Evolutionary conservation across 2,888 invertebrate species (phyloP), one percentile per base, ranked within the genome.

Genomic region (Erannis defoliaria): DNA sequence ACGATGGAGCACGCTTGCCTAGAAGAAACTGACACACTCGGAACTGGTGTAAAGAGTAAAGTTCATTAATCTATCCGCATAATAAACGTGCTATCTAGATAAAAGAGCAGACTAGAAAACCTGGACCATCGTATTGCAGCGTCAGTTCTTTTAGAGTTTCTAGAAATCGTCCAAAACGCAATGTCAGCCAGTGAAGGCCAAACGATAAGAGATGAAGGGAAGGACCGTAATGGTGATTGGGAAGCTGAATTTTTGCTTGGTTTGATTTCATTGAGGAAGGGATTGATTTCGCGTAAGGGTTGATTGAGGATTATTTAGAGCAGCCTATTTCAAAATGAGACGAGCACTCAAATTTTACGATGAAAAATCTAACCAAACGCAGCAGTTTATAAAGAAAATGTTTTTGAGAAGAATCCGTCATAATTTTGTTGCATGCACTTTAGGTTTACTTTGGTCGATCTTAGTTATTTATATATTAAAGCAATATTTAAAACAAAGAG

Each of bases 161-260:
- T 59, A 45, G 18, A 33, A 33, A 18, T 33, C 12, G 48, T 33
- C n/a, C 48, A 48, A 55, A 45, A 40, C 19, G 48, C 54, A 16
- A 48, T 29, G 37, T 55, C 60, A 55, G 43, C 48, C 19, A 16
- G 37, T 40, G 29, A 38, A 54, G 33, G 18, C 42, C 5, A 29
- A 60, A 60, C 29, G 48, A 42, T 35, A 19, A 35, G 19, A 51
- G 38, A 46, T 55, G 45, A 51, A 43, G 37, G 29, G 6, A 43
- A 14, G 54, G 43, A 18, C 19, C 51, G 43, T 54, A 67, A 65
- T 67, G 56, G 61, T 57, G 58, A 65, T 69, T 69, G 64, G 45
- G 33, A 16, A 38, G n/a, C 35, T 18, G 46, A 65, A 38, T 65
- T 63, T 59, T 43, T 40, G 45, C 31, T 48, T 49, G 35, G 55